Base-by-base conservation (phyloP, 2,888 invertebrate species). In the Noctua janthina region DNA sequence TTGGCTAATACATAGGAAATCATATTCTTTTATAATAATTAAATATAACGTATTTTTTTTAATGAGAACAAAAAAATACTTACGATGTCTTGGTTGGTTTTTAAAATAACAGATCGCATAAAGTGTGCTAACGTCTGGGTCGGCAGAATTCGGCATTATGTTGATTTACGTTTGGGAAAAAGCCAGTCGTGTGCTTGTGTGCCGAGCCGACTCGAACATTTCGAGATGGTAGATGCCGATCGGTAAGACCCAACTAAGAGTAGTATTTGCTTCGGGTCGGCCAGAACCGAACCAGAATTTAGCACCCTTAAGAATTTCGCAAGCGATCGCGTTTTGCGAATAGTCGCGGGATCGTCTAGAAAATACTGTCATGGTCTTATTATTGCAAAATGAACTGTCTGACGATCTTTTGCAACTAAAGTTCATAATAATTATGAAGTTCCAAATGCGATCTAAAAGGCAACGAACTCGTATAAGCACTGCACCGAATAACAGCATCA, bases 1-100 rank as follows among this genome's bases (percentile, higher is more conserved):
- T 91, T 90, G 76, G 81, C 89, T 92, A 90, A 92, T 91, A 93
- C 89, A 91, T 91, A 90, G 81, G 76, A 85, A 80, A 84, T 86
- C 86, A 87, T 89, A 88, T 88, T 82, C 80, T 75, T 88, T 88
- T 81, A 81, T 82, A 76, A 87, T 87, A 79, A 89, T 87, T 87
- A 88, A 87, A 89, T 85, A 87, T 83, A 87, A 67, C 35, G 86
- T 87, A 81, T 81, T 74, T 86, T 35, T 68, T 83, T 81, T 82
- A 72, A 84, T 88, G 87, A 90, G 89, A 86, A 83, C 77, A 84
- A 86, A 85, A 77, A 86, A 86, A 81, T 79, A 82, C 80, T 29
- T 62, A 29, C 74, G 54, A 86, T 86, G 82, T 88, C 85, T 89
- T 87, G 85, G 76, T 86, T 85, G 90, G 90, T 83, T 87, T 82